A percentile compares a stretch with the other conserved stretches of the same genome.
Conservation (phyloP, 2,797 vertebrate species). For the Mormyrops boulengeri region DNA sequence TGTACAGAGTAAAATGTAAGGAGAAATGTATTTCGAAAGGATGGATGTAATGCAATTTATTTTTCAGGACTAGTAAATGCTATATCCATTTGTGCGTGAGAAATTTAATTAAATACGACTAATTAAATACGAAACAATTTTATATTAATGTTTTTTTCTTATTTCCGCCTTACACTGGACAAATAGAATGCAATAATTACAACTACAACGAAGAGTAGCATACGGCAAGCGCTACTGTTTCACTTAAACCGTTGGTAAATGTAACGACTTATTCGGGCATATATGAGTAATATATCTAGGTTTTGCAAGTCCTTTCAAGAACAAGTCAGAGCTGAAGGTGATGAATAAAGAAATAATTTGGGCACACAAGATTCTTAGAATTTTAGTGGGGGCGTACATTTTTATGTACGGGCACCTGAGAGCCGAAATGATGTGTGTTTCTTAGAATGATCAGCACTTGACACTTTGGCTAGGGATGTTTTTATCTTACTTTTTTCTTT, state of each 20-base stretch:
- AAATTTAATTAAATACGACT: not conserved
- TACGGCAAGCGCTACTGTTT: not conserved
- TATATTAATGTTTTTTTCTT: not conserved
- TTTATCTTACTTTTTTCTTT: not conserved
- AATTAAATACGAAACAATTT: not conserved
- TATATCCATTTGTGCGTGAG: not conserved
- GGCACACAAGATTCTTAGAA: conserved; percentile 55
- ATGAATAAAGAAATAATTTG: conserved; percentile 40
- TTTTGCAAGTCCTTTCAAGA: conserved; percentile 55
- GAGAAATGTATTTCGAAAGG: not conserved
- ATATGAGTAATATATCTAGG: conserved; percentile 32
- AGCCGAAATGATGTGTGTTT: conserved; percentile 45
- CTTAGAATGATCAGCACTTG: conserved; percentile 54
- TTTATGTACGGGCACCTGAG: conserved; percentile 35
- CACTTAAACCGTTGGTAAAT: not conserved
- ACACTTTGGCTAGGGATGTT: not conserved
- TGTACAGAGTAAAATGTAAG: not conserved
- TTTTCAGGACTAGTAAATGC: not conserved
- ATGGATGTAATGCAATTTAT: not conserved
- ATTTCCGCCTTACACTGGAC: not conserved
- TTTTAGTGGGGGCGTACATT: conserved; percentile 46
- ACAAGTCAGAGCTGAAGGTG: conserved; percentile 31
- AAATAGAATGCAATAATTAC: not conserved
- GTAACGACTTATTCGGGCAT: not conserved
- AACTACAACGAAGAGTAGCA: not conserved